These are phyloP conservation scores for Endotricha flammealis DNA, from an alignment of 2,888 invertebrate genomes.

Conservation along the genomic window DNA sequence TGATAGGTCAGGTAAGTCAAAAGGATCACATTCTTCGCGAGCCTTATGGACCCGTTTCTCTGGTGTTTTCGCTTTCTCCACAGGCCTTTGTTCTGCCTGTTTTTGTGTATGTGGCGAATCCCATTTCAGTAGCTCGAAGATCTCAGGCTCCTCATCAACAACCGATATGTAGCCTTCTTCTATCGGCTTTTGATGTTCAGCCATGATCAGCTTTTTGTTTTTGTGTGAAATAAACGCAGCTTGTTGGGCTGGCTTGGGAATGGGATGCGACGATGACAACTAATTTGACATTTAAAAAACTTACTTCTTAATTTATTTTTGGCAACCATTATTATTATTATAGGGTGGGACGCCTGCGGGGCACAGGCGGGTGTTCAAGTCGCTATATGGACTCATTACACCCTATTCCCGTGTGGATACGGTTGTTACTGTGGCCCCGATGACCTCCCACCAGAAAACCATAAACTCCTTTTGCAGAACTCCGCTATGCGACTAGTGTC, in stretches of 20 bases:
- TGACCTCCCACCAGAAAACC: too few relatives aligned
- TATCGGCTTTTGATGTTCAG: conserved; percentile 54
- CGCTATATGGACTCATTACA: too few relatives aligned
- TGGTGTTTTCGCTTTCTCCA: conserved; percentile 55
- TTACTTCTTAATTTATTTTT: too few relatives aligned
- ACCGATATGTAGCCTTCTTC: conserved; percentile 70
- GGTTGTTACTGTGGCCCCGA: too few relatives aligned
- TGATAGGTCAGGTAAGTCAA: conserved; percentile 53
- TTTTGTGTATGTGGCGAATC: conserved; percentile 60
- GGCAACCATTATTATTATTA: too few relatives aligned
- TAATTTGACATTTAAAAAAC: conserved; percentile 1
- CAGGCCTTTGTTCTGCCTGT: conserved; percentile 37
- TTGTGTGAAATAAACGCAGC: conserved; percentile 42
- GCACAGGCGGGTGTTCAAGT: too few relatives aligned
- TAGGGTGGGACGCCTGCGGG: too few relatives aligned
- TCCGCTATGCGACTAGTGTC: too few relatives aligned
- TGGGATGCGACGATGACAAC: conserved; percentile 1
- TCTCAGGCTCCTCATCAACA: conserved; percentile 67
- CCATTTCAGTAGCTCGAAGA: conserved; percentile 69
- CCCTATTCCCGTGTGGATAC: too few relatives aligned
- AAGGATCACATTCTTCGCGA: conserved; percentile 56
- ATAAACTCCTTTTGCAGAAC: too few relatives aligned
- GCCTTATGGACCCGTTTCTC: conserved; percentile 53
- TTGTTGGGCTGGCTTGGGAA: conserved; percentile 29
- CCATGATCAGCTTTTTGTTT: conserved; percentile 53